phyloP scores from a whole-genome alignment of 2,113 vertebrate species.

The Clinocottus analis region DNA sequence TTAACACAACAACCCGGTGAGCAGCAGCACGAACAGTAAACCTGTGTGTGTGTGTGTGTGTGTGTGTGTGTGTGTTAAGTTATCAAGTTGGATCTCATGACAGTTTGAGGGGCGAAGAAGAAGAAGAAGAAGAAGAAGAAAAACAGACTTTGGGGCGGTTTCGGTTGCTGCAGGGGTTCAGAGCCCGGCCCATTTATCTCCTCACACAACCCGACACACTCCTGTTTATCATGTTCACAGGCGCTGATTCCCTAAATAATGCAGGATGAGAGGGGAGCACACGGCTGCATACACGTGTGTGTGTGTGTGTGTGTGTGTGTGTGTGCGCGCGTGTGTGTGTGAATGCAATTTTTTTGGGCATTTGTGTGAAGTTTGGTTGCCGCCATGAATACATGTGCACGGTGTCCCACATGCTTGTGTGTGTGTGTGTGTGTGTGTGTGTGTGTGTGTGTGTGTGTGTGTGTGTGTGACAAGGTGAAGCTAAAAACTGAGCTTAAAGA shows the following conservation, averaged over 20 bases:
- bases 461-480: not conserved
- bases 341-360: slow-evolving; percentile 7
- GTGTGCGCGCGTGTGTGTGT: slow-evolving; percentile 15
- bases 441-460: too few relatives aligned
- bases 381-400: not conserved
- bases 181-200: slow-evolving; percentile 36
- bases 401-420: not conserved
- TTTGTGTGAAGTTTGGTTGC: slow-evolving; percentile 13
- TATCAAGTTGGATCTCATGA: slow-evolving; percentile 4
- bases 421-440: not conserved
- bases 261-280: slow-evolving; percentile 38
- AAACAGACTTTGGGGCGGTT: slow-evolving; percentile 1
- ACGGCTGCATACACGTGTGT: slow-evolving; percentile 14
- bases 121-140: too few relatives aligned
- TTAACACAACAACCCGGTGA: not conserved
- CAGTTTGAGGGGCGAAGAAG: not conserved
- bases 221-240: slow-evolving; percentile 71
- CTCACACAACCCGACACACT: slow-evolving; percentile 60
- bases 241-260: slow-evolving; percentile 76
- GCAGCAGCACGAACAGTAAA: not conserved
- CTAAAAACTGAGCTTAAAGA: slow-evolving; percentile 11
- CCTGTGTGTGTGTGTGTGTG: too few relatives aligned
- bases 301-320: slow-evolving; percentile 37
- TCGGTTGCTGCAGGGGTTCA: slow-evolving; percentile 22
- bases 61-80: not conserved